A percentile compares a stretch with the other conserved stretches of the same genome.
phyloP scores from a whole-genome alignment of 2,113 vertebrate genomes.

The Atlantisia rogersi region DNA sequence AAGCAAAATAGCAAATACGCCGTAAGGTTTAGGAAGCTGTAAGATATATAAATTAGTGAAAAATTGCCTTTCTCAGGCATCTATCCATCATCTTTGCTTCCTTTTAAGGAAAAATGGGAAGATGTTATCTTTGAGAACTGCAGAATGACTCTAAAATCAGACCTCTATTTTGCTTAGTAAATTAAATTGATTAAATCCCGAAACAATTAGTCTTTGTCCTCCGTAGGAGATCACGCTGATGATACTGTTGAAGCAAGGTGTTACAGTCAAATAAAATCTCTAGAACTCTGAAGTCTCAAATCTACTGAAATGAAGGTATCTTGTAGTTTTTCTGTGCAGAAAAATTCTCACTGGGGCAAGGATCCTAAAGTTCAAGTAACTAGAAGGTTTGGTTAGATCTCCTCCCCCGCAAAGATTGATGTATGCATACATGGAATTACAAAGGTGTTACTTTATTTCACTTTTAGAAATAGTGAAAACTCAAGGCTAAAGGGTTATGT shows the following conservation, averaged over 20 bases:
- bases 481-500: background rate
- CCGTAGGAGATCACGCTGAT: background rate
- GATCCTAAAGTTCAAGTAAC: background rate
- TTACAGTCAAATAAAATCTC: too few relatives aligned
- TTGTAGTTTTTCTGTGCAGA: background rate
- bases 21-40: background rate
- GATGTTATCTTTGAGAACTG: background rate
- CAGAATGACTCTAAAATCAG: background rate
- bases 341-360: background rate
- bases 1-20: background rate
- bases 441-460: background rate
- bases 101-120: background rate
- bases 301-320: background rate
- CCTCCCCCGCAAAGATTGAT: background rate
- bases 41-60: background rate
- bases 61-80: background rate
- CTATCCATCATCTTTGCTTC: background rate
- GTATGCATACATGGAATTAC: background rate
- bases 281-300: background rate
- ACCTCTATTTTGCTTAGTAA: slow-evolving; percentile 34
- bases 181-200: slow-evolving; percentile 16
- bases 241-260: background rate
- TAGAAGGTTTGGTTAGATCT: background rate
- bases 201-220: background rate
- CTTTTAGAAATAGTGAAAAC: background rate